Evolutionary conservation across 2,797 vertebrate species (phyloP).

Genomic region (Cottoperca gobio): DNA sequence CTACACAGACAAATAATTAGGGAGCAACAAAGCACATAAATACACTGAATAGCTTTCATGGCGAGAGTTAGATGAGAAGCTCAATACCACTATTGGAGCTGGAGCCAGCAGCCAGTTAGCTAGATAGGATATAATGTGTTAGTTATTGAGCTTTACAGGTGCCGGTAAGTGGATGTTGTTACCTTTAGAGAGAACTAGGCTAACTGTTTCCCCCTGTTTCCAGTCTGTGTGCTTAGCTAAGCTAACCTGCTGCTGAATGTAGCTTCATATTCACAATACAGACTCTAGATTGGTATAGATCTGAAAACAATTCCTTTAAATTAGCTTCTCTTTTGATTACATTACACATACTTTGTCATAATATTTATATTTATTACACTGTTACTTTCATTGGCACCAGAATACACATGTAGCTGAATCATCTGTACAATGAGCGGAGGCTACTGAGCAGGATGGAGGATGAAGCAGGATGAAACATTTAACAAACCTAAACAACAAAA

Average conservation of each 20-base stretch:
- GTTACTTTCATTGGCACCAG: conserved; percentile 7
- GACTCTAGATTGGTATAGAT: background rate
- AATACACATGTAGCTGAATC: background rate
- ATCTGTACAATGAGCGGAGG: background rate
- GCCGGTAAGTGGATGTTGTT: background rate
- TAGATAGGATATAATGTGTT: background rate
- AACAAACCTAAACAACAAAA: conserved; percentile 10
- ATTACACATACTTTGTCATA: background rate
- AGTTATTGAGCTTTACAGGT: background rate
- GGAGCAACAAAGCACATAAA: background rate
- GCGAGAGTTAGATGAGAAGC: background rate
- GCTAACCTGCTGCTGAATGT: background rate
- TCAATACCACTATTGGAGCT: background rate
- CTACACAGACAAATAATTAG: background rate
- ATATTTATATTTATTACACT: background rate
- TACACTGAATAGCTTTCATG: background rate
- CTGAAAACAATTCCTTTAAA: background rate
- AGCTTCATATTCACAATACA: background rate
- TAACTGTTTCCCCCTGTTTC: background rate
- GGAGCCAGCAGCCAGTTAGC: too few species aligned
- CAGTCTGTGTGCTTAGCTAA: background rate
- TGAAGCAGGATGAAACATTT: background rate
- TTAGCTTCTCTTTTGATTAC: background rate
- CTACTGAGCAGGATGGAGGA: background rate
- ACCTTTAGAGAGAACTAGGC: background rate